Evolutionary conservation across 2,113 vertebrate species (phyloP).

Genomic region (Rhabdomys dilectus): DNA sequence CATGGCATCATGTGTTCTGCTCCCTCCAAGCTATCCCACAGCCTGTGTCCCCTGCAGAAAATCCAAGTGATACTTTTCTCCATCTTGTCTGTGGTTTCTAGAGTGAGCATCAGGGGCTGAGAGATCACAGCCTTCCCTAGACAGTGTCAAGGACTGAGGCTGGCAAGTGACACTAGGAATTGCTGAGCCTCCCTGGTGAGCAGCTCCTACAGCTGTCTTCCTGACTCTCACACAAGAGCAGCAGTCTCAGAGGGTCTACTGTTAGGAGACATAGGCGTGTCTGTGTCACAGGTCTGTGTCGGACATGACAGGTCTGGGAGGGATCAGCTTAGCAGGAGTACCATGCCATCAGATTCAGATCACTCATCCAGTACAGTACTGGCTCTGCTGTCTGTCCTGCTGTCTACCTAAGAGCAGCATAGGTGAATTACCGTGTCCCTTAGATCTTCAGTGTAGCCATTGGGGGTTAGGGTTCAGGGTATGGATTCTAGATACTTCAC

Average conservation of each 20-base stretch:
- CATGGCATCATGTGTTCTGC: not conserved
- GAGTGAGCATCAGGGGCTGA: not conserved
- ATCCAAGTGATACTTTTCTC: not conserved
- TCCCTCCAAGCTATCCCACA: not conserved
- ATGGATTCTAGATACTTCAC: not conserved
- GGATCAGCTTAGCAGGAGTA: not conserved
- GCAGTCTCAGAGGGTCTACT: not conserved
- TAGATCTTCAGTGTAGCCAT: not conserved
- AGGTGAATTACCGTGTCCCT: not conserved
- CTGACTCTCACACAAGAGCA: not conserved
- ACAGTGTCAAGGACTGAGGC: not conserved
- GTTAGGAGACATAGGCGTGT: not conserved
- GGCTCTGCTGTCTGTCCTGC: not conserved
- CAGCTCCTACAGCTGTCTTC: not conserved
- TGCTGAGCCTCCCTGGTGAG: not conserved
- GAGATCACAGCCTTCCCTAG: not conserved
- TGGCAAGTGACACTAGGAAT: not conserved
- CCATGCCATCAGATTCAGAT: too few relatives aligned
- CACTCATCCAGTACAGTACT: not conserved
- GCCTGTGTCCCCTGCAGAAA: accelerated
- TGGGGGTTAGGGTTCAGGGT: not conserved
- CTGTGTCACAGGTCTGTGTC: not conserved
- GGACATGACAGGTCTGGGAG: not conserved
- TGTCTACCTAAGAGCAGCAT: too few relatives aligned
- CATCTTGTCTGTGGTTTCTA: not conserved